Evolutionary conservation across 2,797 vertebrate genomes (phyloP).

Genomic region (Trichosurus vulpecula): DNA sequence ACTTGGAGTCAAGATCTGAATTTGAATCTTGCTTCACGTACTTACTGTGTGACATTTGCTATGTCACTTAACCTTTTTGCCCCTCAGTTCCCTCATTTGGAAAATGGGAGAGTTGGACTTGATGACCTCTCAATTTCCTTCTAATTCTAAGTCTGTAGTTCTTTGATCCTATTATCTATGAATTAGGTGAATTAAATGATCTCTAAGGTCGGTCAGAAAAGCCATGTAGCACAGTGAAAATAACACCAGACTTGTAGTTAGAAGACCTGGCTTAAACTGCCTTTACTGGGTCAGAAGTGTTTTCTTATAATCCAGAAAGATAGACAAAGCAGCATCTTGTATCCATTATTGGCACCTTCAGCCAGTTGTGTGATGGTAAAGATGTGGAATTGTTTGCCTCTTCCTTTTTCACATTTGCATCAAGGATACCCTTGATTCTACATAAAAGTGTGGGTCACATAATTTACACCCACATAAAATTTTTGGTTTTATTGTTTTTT

Average conservation of each 20-base stretch:
- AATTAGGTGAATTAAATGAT: background rate
- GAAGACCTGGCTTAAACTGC: background rate
- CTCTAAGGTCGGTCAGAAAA: background rate
- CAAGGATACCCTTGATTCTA: background rate
- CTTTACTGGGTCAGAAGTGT: background rate
- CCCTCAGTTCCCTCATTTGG: background rate
- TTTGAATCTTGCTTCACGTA: background rate
- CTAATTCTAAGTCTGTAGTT: no score
- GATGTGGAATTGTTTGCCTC: background rate
- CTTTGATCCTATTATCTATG: background rate
- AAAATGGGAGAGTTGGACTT: background rate
- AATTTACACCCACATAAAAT: background rate
- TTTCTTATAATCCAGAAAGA: background rate
- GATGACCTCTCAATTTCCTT: background rate
- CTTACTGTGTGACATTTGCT: background rate
- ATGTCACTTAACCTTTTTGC: no score
- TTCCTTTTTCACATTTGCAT: background rate
- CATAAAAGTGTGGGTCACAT: background rate
- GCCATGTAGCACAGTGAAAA: background rate
- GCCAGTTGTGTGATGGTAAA: background rate
- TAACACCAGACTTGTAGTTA: background rate
- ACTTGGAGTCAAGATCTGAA: background rate
- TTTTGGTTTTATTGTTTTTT: no score
- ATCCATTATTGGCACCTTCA: background rate
- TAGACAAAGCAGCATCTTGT: background rate